Percentiles rank a stretch among this genome's conserved stretches.
Evolutionary conservation across 2,113 vertebrate genomes (phyloP).

Genomic region (Actinemys pallida): DNA sequence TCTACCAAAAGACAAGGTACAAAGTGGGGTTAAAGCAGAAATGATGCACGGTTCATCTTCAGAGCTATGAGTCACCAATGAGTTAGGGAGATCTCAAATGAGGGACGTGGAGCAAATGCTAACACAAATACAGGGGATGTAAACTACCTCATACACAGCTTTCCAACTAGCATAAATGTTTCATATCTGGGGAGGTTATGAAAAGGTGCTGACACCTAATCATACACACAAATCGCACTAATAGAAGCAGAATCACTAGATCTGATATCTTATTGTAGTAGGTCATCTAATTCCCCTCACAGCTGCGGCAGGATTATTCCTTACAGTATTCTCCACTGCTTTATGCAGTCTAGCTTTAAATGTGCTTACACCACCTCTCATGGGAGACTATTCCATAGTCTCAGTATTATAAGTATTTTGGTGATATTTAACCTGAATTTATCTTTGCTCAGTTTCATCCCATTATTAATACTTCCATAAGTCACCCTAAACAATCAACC

Average conservation of each 20-base stretch:
- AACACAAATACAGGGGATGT: background rate
- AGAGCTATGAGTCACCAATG: background rate
- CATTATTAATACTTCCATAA: background rate
- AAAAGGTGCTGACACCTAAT: background rate
- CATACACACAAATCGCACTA: background rate
- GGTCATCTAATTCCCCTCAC: background rate
- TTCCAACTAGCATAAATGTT: background rate
- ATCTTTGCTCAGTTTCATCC: background rate
- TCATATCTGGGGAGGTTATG: background rate
- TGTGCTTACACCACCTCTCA: background rate
- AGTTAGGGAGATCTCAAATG: background rate
- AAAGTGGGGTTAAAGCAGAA: background rate
- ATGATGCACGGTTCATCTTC: fast-evolving
- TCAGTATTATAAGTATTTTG: background rate
- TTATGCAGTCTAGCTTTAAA: background rate
- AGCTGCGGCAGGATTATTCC: background rate
- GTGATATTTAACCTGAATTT: background rate
- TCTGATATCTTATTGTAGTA: background rate
- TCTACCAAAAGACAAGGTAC: conserved; percentile 78
- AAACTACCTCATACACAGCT: background rate
- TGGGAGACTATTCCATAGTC: background rate
- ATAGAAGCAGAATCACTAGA: background rate
- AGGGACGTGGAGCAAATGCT: background rate
- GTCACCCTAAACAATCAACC: background rate
- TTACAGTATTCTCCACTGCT: background rate